Conservation (phyloP, 2,113 vertebrate genomes). For the Lophochroa leadbeateri region DNA sequence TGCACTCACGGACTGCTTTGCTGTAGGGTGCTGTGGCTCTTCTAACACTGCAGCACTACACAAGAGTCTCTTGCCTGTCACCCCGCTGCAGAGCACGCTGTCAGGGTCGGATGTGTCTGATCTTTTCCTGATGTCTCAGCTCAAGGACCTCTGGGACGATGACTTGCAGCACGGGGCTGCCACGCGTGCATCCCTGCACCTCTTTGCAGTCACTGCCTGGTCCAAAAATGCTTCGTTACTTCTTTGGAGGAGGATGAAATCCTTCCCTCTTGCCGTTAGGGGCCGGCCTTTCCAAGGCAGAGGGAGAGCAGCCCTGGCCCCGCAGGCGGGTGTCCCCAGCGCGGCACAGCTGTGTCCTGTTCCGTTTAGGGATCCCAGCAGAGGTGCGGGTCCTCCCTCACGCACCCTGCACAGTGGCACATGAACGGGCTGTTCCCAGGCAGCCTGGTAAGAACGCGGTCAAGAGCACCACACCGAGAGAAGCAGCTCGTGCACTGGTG, state of each 20-base stretch:
- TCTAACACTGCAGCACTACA: background rate
- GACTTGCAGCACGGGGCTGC: background rate
- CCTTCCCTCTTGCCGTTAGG: background rate
- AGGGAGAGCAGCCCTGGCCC: background rate
- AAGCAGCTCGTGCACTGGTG: accelerated
- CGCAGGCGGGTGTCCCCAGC: accelerated
- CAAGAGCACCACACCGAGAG: no score
- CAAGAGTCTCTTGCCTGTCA: background rate
- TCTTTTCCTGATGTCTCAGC: accelerated
- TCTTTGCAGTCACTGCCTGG: background rate
- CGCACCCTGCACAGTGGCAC: background rate
- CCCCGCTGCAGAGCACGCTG: background rate
- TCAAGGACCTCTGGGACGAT: background rate
- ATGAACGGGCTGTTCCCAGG: background rate
- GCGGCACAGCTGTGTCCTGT: accelerated
- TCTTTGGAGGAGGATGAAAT: background rate
- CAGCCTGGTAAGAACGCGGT: background rate
- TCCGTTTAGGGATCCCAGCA: background rate
- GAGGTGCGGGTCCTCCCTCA: background rate
- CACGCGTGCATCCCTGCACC: accelerated
- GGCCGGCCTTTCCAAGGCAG: slow-evolving; percentile 23
- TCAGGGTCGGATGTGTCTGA: background rate
- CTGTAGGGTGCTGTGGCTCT: background rate
- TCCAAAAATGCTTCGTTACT: accelerated
- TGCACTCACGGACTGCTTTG: background rate